These are phyloP conservation scores for Drosophila lini DNA, from an alignment of 1,140 invertebrate genomes.

Conservation along the genomic window DNA sequence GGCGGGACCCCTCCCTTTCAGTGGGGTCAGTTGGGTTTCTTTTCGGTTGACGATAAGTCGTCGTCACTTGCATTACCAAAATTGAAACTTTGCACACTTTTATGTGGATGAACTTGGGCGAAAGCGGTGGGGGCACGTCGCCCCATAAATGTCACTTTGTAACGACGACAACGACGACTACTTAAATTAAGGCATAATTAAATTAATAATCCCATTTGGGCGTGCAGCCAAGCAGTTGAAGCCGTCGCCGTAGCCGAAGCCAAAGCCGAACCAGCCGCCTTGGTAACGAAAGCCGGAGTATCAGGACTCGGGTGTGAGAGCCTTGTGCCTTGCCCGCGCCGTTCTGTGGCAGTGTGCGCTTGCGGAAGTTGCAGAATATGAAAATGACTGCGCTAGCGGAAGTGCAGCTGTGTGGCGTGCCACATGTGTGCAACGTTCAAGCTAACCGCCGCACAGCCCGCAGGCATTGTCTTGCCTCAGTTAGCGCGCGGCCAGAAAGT, in stretches of 20 bases:
- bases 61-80: constrained; percentile 70
- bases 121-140: constrained; percentile 1
- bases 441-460: constrained; percentile 18
- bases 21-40: constrained; percentile 64
- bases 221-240: constrained; percentile 58
- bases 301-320: constrained; percentile 5
- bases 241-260: constrained; percentile 2
- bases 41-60: constrained; percentile 66
- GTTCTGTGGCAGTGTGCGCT: constrained; percentile 27
- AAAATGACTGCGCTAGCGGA: constrained; percentile 82
- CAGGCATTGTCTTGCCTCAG: constrained; percentile 66
- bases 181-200: constrained; percentile 83
- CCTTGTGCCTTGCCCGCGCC: not conserved
- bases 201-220: constrained; percentile 83
- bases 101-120: constrained; percentile 27
- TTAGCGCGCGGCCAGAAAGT: constrained; percentile 55
- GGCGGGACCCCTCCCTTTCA: not conserved
- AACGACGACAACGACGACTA: constrained; percentile 68
- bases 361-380: constrained; percentile 79
- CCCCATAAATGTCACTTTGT: constrained; percentile 72
- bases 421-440: constrained; percentile 68
- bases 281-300: constrained; percentile 10
- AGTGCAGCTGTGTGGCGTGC: constrained; percentile 81
- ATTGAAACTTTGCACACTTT: constrained; percentile 72
- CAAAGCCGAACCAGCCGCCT: not conserved